A percentile compares a stretch with the other conserved stretches of the same genome.
Evolutionary conservation across 2,888 invertebrate genomes (phyloP).

Genomic region (Ormyrus rosae): DNA sequence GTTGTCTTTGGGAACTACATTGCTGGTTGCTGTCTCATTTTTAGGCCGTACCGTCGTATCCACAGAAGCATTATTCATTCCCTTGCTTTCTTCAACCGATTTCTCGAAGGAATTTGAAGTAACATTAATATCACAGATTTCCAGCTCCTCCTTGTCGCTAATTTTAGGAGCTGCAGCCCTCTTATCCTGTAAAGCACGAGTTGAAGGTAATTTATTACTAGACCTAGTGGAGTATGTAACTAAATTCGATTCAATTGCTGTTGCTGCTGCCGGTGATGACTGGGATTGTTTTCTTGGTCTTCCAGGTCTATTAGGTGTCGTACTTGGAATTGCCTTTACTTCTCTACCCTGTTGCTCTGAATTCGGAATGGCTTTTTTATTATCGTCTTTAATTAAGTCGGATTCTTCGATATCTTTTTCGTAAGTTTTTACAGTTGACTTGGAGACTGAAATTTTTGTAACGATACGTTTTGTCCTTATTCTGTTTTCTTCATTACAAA

Average conservation of each 20-base stretch:
- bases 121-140: constrained; percentile 61
- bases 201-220: constrained; percentile 28
- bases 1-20: neutral
- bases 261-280: neutral
- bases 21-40: constrained; percentile 3
- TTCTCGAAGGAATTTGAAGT: constrained; percentile 39
- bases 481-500: constrained; percentile 17
- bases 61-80: neutral
- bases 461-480: too few species aligned
- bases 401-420: constrained; percentile 13
- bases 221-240: constrained; percentile 49
- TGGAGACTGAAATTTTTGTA: neutral
- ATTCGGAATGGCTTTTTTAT: neutral
- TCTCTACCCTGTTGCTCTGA: neutral
- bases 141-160: constrained; percentile 56
- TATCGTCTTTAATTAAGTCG: too few species aligned
- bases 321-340: neutral
- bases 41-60: constrained; percentile 23
- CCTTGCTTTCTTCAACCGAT: neutral
- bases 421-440: constrained; percentile 7
- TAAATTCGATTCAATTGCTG: constrained; percentile 8
- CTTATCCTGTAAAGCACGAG: constrained; percentile 33
- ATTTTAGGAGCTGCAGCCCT: constrained; percentile 32
- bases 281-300: constrained; percentile 42
- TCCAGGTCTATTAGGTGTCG: constrained; percentile 25